These are phyloP conservation scores for Lordiphosa andalusiaca DNA, from an alignment of 2,888 invertebrate species.

Conservation along the genomic window DNA sequence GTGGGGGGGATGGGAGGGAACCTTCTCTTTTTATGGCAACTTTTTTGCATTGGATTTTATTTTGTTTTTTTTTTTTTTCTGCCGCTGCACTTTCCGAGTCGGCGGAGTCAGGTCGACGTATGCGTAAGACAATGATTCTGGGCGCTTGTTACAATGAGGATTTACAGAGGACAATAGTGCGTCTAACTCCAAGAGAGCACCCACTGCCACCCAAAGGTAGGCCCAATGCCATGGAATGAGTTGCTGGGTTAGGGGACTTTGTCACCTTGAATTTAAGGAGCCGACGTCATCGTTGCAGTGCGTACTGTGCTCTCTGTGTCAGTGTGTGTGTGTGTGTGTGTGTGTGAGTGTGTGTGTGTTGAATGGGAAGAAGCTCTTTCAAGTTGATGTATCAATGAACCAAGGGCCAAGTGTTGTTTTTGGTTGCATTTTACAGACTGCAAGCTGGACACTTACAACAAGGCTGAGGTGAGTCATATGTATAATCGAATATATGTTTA, in stretches of 20 bases:
- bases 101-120: slow-evolving; percentile 49
- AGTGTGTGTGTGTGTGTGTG: background rate
- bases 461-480: too few species aligned
- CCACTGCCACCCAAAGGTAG: slow-evolving; percentile 39
- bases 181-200: slow-evolving; percentile 68
- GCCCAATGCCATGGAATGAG: slow-evolving; percentile 3
- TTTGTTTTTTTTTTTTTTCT: slow-evolving; percentile 26
- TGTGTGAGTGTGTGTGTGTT: background rate
- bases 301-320: slow-evolving; percentile 13
- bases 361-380: slow-evolving; percentile 1
- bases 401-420: background rate
- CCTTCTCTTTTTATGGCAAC: slow-evolving; percentile 67
- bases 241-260: slow-evolving; percentile 1
- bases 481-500: too few species aligned
- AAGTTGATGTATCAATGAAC: slow-evolving; percentile 1
- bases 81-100: slow-evolving; percentile 50
- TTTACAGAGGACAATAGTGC: slow-evolving; percentile 80
- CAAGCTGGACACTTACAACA: too few species aligned
- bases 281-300: slow-evolving; percentile 24
- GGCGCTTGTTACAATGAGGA: slow-evolving; percentile 80
- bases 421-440: too few species aligned
- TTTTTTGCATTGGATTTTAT: slow-evolving; percentile 58
- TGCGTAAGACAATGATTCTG: slow-evolving; percentile 77
- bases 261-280: slow-evolving; percentile 74
- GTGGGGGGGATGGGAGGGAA: background rate